Base-by-base conservation (phyloP, 2,797 vertebrate species). In the Parauchenoglanis punctatus region DNA sequence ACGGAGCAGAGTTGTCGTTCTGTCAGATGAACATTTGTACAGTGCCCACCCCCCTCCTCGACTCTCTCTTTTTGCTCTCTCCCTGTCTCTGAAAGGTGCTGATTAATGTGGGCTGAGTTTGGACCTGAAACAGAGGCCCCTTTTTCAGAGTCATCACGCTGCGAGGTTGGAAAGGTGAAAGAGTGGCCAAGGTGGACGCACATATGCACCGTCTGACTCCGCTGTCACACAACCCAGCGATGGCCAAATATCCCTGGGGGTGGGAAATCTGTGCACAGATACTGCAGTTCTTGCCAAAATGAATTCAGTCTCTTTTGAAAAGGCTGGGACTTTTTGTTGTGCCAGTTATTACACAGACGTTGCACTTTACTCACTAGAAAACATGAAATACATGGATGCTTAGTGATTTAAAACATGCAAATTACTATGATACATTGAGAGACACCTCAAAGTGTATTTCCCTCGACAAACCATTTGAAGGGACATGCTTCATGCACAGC, bases 151-250 rank as follows among this genome's bases (percentile, higher is more conserved):
- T 93, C 93, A 92, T 93, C 93, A 93, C 89, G 91, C 5, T 91
- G 90, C 90, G 92, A 93, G 94, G 94, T 94, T 93, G 95, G 94
- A 94, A 93, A 93, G 93, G 90, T 90, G 93, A 93, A 87, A 94
- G 91, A 92, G 93, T 92, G 91, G 94, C 94, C 95, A 95, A 94
- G 94, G 93, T 95, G 94, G 93, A 94, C 89, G 92, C 91, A 18
- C 83, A 85, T 73, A 81, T 17, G 77, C 86, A 85, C 82, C 7
- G 59, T 52, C 85, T 65, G 31, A 76, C 28, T 54, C 59, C 11
- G 31, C 87, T 80, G 82, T 86, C 86, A 83, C 78, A 84, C 73
- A 88, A 76, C 23, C 18, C 67, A 85, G 83, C 85, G 28, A 81
- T 46, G 72, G 85, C 65, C 67, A 68, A 85, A 61, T 10, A 85